Percentiles rank a stretch among this genome's conserved stretches.
Evolutionary conservation across 2,888 invertebrate species (phyloP).

Genomic region (Nemotelus nigrinus): DNA sequence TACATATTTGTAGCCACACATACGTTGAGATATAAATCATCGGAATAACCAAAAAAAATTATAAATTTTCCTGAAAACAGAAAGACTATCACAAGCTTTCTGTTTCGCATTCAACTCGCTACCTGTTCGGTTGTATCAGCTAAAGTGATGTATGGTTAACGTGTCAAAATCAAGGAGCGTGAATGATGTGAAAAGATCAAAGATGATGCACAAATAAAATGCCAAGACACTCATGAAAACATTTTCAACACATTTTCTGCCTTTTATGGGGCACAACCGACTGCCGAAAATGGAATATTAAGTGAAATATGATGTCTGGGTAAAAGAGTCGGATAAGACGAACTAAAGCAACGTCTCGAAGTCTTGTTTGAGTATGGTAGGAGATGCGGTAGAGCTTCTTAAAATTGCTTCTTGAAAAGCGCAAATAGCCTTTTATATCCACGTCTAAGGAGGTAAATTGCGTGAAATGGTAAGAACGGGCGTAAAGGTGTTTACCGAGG

Average conservation of each 20-base stretch:
- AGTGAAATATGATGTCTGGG: constrained; percentile 44
- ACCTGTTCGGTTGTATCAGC: neutral
- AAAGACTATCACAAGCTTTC: neutral
- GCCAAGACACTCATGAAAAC: constrained; percentile 20
- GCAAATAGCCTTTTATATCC: constrained; percentile 8
- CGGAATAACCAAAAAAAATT: constrained; percentile 29
- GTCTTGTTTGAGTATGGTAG: constrained; percentile 1
- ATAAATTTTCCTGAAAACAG: constrained; percentile 19
- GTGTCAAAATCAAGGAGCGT: constrained; percentile 14
- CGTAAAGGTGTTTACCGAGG: constrained; percentile 36
- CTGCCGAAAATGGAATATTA: constrained; percentile 45
- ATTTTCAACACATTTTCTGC: constrained; percentile 37
- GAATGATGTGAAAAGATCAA: constrained; percentile 40
- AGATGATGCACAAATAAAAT: constrained; percentile 39
- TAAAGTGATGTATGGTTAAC: neutral
- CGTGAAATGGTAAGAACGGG: neutral
- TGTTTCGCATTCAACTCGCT: too few species aligned
- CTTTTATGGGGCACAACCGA: constrained; percentile 32
- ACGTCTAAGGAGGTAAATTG: neutral
- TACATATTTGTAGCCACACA: neutral
- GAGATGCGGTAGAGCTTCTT: neutral
- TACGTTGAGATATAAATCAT: constrained; percentile 3
- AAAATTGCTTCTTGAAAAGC: neutral
- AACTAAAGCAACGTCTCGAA: neutral
- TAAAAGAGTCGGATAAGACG: neutral